These are phyloP conservation scores for Propithecus perrieri DNA, from an alignment of 2,797 vertebrate species.

Conservation along the genomic window DNA sequence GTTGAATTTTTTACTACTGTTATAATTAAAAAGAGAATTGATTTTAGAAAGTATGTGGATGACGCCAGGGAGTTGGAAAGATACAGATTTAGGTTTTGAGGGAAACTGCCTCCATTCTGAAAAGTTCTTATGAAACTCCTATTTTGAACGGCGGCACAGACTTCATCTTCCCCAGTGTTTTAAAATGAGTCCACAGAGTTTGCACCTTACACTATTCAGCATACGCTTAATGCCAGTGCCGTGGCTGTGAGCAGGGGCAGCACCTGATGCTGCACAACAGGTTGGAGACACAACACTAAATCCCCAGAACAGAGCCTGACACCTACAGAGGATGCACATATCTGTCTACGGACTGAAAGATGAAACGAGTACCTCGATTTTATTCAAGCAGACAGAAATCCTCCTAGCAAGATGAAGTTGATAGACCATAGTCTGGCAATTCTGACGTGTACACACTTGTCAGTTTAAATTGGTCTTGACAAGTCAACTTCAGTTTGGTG, in stretches of 20 bases:
- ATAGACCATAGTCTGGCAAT: background rate
- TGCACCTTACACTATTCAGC: background rate
- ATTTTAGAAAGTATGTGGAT: background rate
- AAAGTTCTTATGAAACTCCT: background rate
- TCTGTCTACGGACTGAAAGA: background rate
- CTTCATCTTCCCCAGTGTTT: background rate
- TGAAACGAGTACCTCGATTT: background rate
- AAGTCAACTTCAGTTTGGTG: background rate
- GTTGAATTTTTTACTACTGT: background rate
- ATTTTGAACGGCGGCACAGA: background rate
- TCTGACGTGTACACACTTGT: background rate
- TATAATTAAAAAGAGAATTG: background rate
- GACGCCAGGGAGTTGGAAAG: background rate
- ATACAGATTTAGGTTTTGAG: background rate
- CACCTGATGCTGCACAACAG: no score
- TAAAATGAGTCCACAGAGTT: background rate
- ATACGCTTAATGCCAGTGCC: background rate
- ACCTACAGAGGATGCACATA: background rate
- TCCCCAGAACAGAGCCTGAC: background rate
- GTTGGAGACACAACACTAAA: background rate
- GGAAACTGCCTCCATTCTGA: background rate
- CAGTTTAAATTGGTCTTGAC: background rate
- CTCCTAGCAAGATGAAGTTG: background rate
- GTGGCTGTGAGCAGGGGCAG: no score
- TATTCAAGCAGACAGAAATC: background rate